phyloP scores from a whole-genome alignment of 2,113 vertebrate genomes.

The Ornithorhynchus anatinus region DNA sequence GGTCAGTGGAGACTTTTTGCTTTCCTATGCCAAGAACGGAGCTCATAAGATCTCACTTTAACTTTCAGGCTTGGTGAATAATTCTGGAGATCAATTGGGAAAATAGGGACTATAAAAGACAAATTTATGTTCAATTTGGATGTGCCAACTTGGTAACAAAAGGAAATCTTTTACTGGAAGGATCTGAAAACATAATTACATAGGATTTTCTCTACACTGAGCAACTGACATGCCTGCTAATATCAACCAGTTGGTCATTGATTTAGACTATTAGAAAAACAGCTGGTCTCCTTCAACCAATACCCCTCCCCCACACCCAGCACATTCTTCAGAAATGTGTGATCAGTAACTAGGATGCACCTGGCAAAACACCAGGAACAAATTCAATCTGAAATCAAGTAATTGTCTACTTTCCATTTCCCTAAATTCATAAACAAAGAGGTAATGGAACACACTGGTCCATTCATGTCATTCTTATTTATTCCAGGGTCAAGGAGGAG shows the following conservation, averaged over 20 bases:
- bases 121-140: not conserved
- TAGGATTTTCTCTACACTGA: slow-evolving; percentile 16
- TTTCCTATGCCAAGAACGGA: not conserved
- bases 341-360: slow-evolving; percentile 41
- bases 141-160: not conserved
- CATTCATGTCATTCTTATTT: slow-evolving; percentile 24
- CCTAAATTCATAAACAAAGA: slow-evolving; percentile 37
- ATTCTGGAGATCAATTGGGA: not conserved
- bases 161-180: not conserved
- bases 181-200: slow-evolving; percentile 2
- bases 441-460: slow-evolving; percentile 6
- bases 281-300: slow-evolving; percentile 63
- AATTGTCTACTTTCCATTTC: slow-evolving; percentile 53
- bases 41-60: not conserved
- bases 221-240: slow-evolving; percentile 40
- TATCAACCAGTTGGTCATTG: slow-evolving; percentile 48
- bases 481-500: not conserved
- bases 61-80: not conserved
- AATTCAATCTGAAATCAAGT: slow-evolving; percentile 40
- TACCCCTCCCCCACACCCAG: slow-evolving; percentile 42
- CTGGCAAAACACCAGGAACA: slow-evolving; percentile 54
- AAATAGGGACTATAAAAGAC: not conserved
- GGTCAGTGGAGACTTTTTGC: not conserved
- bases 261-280: slow-evolving; percentile 61
- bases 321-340: slow-evolving; percentile 28